A percentile compares a stretch with the other conserved stretches of the same genome.
These are phyloP conservation scores for Noctuana brunneofusca DNA, from an alignment of 2,888 invertebrate genomes.

Conservation along the genomic window DNA sequence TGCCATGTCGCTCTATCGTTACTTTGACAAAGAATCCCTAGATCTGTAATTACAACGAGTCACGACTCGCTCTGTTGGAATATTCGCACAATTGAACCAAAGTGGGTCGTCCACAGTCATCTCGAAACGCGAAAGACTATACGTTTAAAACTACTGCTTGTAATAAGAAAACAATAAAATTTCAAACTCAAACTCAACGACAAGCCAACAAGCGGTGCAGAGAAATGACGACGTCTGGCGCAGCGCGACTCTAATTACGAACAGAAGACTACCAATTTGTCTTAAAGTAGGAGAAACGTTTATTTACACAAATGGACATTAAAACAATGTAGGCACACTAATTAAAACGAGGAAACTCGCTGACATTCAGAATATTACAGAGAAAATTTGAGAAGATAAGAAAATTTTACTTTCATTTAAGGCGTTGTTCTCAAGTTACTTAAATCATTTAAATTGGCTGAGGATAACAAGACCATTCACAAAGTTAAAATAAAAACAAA, in stretches of 20 bases:
- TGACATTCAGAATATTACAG: slow-evolving; percentile 22
- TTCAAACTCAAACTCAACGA: slow-evolving; percentile 37
- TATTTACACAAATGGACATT: slow-evolving; percentile 40
- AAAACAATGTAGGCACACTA: slow-evolving; percentile 38
- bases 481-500: not conserved
- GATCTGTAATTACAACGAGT: slow-evolving; percentile 25
- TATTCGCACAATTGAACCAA: slow-evolving; percentile 29
- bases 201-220: slow-evolving; percentile 42
- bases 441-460: slow-evolving; percentile 19
- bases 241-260: slow-evolving; percentile 51
- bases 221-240: slow-evolving; percentile 47
- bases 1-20: not conserved
- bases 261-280: slow-evolving; percentile 47
- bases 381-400: slow-evolving; percentile 20
- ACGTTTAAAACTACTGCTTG: slow-evolving; percentile 29
- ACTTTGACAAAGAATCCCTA: slow-evolving; percentile 7
- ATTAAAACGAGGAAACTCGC: slow-evolving; percentile 35
- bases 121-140: slow-evolving; percentile 28
- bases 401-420: slow-evolving; percentile 14
- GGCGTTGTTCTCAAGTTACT: slow-evolving; percentile 10
- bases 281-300: slow-evolving; percentile 42
- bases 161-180: slow-evolving; percentile 37
- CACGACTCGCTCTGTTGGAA: slow-evolving; percentile 15
- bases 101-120: slow-evolving; percentile 26
- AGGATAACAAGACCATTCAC: slow-evolving; percentile 6